These are phyloP conservation scores for Micropterix aruncella DNA, from an alignment of 2,888 invertebrate genomes.

Conservation along the genomic window DNA sequence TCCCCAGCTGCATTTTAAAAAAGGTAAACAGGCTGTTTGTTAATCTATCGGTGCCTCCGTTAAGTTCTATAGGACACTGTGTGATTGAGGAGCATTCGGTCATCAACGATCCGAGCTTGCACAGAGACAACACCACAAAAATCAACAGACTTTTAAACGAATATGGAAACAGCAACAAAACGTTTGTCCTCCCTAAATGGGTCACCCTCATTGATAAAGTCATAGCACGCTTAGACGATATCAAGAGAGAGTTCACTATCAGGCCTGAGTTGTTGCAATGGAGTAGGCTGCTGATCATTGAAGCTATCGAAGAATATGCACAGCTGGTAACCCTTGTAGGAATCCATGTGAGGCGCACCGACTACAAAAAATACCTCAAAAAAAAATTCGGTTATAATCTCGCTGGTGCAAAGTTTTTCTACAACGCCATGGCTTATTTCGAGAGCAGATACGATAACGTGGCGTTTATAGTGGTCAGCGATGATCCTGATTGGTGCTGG, in stretches of 20 bases:
- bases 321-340: constrained; percentile 24
- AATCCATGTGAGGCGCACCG: constrained; percentile 39
- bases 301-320: constrained; percentile 9
- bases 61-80: constrained; percentile 22
- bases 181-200: constrained; percentile 36
- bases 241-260: constrained; percentile 38
- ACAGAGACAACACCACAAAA: not conserved
- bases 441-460: constrained; percentile 22
- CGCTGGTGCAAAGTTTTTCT: constrained; percentile 22
- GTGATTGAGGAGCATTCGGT: not conserved
- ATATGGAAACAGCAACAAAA: constrained; percentile 11
- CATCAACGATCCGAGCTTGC: constrained; percentile 12
- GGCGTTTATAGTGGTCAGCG: constrained; percentile 27
- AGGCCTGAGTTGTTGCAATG: constrained; percentile 26
- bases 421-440: constrained; percentile 25
- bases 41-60: constrained; percentile 22
- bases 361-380: constrained; percentile 37
- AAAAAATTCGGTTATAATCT: constrained; percentile 24
- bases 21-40: constrained; percentile 24
- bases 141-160: not conserved
- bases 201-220: constrained; percentile 36
- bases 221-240: constrained; percentile 37
- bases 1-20: constrained; percentile 23
- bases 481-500: constrained; percentile 29
- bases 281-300: constrained; percentile 26